phyloP scores from a whole-genome alignment of 2,113 vertebrate species.

The Ailuropoda melanoleuca region DNA sequence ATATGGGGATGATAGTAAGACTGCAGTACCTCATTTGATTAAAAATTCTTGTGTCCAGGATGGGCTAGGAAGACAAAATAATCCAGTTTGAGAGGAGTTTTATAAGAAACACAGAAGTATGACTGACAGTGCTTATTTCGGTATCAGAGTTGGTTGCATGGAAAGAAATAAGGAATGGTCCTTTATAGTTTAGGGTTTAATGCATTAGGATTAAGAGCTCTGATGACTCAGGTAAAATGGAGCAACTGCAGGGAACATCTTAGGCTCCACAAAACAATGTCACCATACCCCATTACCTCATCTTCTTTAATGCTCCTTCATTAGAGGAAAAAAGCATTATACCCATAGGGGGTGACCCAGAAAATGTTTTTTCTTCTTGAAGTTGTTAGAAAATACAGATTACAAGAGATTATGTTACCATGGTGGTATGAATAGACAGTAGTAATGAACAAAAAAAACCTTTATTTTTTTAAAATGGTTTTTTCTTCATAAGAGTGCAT shows the following conservation, averaged over 20 bases:
- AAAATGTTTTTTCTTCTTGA: background rate
- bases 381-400: background rate
- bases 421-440: background rate
- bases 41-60: background rate
- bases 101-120: background rate
- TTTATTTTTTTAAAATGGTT: background rate
- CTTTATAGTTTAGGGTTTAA: background rate
- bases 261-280: background rate
- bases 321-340: background rate
- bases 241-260: background rate
- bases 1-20: background rate
- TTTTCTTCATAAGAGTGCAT: background rate
- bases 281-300: background rate
- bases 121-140: background rate
- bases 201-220: background rate
- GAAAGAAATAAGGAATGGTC: background rate
- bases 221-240: background rate
- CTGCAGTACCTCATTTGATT: background rate
- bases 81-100: background rate
- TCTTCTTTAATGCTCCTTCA: background rate
- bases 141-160: background rate
- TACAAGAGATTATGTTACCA: background rate
- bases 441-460: background rate
- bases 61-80: background rate
- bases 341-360: background rate